Evolutionary conservation across 2,113 vertebrate genomes (phyloP).

Genomic region (Halichoeres trimaculatus): DNA sequence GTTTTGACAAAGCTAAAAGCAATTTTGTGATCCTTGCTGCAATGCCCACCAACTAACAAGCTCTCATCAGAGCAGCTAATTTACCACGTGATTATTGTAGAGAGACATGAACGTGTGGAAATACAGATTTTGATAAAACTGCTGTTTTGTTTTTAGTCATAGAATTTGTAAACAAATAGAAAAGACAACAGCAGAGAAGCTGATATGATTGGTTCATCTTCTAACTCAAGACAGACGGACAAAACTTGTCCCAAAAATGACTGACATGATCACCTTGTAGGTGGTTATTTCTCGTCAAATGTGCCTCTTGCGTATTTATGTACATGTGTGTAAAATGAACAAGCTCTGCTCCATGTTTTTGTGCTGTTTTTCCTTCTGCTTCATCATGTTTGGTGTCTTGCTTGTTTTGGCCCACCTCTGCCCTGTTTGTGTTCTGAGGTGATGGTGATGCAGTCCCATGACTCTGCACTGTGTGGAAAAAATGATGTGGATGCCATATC

Average conservation of each 20-base stretch:
- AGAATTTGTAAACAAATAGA: slow-evolving; percentile 18
- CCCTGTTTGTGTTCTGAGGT: slow-evolving; percentile 37
- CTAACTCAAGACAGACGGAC: slow-evolving; percentile 32
- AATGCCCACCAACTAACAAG: slow-evolving; percentile 15
- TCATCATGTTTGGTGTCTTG: slow-evolving; percentile 13
- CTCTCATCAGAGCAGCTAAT: neutral
- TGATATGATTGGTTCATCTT: slow-evolving; percentile 19
- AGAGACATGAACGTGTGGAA: neutral
- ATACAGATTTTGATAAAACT: neutral
- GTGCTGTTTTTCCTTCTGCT: slow-evolving; percentile 13
- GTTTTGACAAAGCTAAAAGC: neutral
- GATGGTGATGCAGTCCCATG: slow-evolving; percentile 28
- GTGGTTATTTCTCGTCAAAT: slow-evolving; percentile 61
- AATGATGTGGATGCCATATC: slow-evolving; percentile 31
- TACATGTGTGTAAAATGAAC: slow-evolving; percentile 60
- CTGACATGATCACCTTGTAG: slow-evolving; percentile 35
- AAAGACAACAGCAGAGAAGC: slow-evolving; percentile 3
- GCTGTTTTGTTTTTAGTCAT: neutral
- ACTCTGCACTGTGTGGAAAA: slow-evolving; percentile 26
- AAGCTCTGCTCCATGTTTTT: slow-evolving; percentile 29
- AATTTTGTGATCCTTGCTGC: neutral
- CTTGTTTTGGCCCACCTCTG: slow-evolving; percentile 18
- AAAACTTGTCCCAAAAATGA: slow-evolving; percentile 22
- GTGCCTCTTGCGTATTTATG: slow-evolving; percentile 70
- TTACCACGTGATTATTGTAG: neutral